Base-by-base conservation (phyloP, 2,888 invertebrate species). In the Philaethria dido region DNA sequence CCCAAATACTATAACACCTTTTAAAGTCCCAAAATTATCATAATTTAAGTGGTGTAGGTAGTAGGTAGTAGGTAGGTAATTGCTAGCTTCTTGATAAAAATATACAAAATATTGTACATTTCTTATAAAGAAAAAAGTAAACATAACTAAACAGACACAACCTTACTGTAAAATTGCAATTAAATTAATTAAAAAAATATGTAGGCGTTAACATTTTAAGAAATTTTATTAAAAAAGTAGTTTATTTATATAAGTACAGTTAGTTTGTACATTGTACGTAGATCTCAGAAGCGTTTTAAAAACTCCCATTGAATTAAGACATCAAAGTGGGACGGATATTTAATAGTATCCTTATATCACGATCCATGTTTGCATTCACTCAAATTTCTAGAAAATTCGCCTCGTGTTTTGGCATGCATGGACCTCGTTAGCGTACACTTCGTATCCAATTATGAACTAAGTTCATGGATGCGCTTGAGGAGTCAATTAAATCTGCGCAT, bases 351-450 rank as follows among this genome's bases (percentile, higher is more conserved):
- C 69, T 75, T 73, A 70, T 48, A 68, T 72, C 69, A 68, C 69
- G 69, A 72, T 64, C 62, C 68, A 64, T 66, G 68, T 72, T 69
- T 65, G 69, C 69, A 68, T 72, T 73, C 72, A 69, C 69, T 72
- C 69, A 73, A 71, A 76, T 78, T 79, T 79, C 78, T 78, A 74
- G 71, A 75, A 75, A 75, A 77, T 78, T 76, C 76, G 75, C 75
- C 74, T 76, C 80, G 82, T 86, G 85, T 86, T 87, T 86, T 87
- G 88, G 87, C 86, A 85, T 84, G 80, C 78, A 74, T 74, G 77
- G 77, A 75, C 78, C 87, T 90, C 88, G 88, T 90, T 89, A 89
- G 86, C 79, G 81, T 73, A 73, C 81, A 84, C 86, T 86, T 78
- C 79, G 78, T 74, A 76, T 80, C 84, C 86, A 86, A 89, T 89